These are phyloP conservation scores for Thyatira batis DNA, from an alignment of 2,888 invertebrate genomes.

Conservation along the genomic window DNA sequence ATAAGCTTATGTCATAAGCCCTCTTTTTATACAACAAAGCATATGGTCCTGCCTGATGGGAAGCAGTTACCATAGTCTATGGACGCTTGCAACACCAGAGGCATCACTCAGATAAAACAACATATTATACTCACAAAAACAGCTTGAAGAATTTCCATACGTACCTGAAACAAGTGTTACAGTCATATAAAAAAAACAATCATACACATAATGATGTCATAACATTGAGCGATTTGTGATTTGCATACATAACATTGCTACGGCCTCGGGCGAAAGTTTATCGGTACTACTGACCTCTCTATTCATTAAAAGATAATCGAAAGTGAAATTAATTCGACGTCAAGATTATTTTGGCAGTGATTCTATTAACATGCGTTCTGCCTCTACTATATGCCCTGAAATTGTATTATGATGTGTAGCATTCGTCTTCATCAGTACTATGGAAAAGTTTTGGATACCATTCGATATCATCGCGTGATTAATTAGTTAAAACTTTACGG, in stretches of 20 bases:
- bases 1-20: no score
- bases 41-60: no score
- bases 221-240: constrained; percentile 45
- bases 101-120: neutral
- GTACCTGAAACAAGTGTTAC: constrained; percentile 57
- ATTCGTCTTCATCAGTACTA: neutral
- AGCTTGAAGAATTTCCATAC: constrained; percentile 24
- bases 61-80: no score
- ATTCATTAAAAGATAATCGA: constrained; percentile 75
- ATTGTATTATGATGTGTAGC: neutral
- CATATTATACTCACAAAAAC: constrained; percentile 6
- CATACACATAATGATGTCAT: constrained; percentile 44
- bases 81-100: no score
- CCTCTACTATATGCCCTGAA: constrained; percentile 16
- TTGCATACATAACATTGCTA: constrained; percentile 49
- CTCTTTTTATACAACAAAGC: no score
- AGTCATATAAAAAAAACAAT: constrained; percentile 15
- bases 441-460: neutral
- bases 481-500: neutral
- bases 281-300: constrained; percentile 63
- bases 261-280: constrained; percentile 71
- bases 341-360: constrained; percentile 59
- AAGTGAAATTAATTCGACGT: constrained; percentile 74
- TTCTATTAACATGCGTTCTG: constrained; percentile 56
- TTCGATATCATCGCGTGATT: neutral